phyloP scores from a whole-genome alignment of 1,140 invertebrate species.

The Argopecten irradians region DNA sequence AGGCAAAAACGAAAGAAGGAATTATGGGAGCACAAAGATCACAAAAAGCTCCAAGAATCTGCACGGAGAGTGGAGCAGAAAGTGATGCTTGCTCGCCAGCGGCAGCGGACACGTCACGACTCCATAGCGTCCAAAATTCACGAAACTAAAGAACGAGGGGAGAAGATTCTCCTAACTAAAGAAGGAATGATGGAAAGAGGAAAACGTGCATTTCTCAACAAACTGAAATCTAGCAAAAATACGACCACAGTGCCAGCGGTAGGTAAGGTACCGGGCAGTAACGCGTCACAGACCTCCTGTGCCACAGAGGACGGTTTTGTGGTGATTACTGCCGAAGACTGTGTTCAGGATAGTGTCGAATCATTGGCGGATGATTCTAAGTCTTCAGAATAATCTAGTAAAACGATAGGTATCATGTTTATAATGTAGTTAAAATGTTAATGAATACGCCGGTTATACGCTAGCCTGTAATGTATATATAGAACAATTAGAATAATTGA shows the following conservation, averaged over 20 bases:
- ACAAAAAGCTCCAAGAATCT: neutral
- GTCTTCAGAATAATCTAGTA: neutral
- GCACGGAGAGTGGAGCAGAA: slow-evolving; percentile 28
- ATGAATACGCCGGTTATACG: too few species aligned
- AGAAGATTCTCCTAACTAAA: slow-evolving; percentile 34
- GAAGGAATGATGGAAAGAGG: slow-evolving; percentile 31
- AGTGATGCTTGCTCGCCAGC: slow-evolving; percentile 34
- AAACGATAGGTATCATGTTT: too few species aligned
- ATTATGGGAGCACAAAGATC: slow-evolving; percentile 38
- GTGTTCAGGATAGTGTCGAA: neutral
- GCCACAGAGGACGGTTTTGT: neutral
- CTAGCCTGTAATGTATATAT: too few species aligned
- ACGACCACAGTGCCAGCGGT: neutral
- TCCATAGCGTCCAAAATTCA: neutral
- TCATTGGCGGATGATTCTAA: neutral
- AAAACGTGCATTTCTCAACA: slow-evolving; percentile 32
- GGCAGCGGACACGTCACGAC: slow-evolving; percentile 30
- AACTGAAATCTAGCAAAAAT: slow-evolving; percentile 27
- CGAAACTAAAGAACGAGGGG: neutral
- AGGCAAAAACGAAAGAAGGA: neutral
- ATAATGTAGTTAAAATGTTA: too few species aligned
- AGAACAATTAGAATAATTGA: too few species aligned
- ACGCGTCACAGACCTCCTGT: neutral
- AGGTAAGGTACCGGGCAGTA: neutral
- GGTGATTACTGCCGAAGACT: neutral